Evolutionary conservation across 2,113 vertebrate genomes (phyloP).

Genomic region (Gyps fulvus): DNA sequence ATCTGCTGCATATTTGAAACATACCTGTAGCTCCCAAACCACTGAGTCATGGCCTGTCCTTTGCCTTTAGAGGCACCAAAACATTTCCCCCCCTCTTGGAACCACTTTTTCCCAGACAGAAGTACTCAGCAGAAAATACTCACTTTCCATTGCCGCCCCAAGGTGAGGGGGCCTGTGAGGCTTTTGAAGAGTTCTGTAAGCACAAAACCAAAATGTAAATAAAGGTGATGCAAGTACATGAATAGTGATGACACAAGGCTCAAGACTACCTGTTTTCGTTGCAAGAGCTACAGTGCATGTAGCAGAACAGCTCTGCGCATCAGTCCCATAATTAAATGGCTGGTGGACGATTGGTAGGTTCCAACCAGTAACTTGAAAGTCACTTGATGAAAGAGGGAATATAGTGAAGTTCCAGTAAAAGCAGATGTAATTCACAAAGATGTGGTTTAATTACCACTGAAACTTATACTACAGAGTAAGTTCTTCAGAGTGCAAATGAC

Average conservation of each 20-base stretch:
- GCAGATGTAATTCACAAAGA: constrained; percentile 54
- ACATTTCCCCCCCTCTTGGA: background rate
- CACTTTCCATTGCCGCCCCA: constrained; percentile 97
- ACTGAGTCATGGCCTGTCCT: background rate
- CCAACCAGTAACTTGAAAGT: constrained; percentile 61
- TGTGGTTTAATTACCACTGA: constrained; percentile 63
- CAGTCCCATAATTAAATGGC: constrained; percentile 7
- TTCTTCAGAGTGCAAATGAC: constrained; percentile 31
- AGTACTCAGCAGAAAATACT: constrained; percentile 73
- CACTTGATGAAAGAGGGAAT: constrained; percentile 62
- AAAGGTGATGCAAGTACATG: constrained; percentile 46
- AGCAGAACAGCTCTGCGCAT: constrained; percentile 24
- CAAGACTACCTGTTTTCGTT: background rate
- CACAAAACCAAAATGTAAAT: constrained; percentile 64
- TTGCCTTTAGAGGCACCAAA: background rate
- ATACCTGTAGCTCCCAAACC: background rate
- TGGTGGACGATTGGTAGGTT: constrained; percentile 58
- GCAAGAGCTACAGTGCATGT: constrained; percentile 9
- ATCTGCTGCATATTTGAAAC: background rate
- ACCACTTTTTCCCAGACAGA: constrained; percentile 47
- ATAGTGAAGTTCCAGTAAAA: constrained; percentile 61
- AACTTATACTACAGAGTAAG: constrained; percentile 59
- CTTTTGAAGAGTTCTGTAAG: constrained; percentile 92
- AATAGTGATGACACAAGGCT: constrained; percentile 58
- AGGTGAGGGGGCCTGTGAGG: constrained; percentile 91